phyloP scores from a whole-genome alignment of 2,797 vertebrate species.

The Naso thynnoides region DNA sequence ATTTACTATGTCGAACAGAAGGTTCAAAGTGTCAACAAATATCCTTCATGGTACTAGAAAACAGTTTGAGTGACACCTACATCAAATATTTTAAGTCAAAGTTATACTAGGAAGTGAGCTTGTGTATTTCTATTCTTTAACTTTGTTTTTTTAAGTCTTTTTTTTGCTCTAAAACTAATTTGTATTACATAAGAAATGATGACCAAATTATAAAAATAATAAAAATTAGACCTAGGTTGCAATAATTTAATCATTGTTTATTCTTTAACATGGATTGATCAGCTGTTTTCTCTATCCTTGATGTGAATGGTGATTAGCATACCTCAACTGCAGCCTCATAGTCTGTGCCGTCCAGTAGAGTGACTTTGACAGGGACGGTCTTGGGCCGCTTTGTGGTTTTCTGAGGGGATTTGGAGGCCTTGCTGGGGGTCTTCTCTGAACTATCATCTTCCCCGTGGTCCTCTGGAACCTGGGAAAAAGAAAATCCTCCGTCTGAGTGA shows the following conservation, averaged over 20 bases:
- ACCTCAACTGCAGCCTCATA: slow-evolving; percentile 96
- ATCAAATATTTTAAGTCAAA: background rate
- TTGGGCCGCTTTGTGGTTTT: slow-evolving; percentile 93
- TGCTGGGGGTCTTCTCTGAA: slow-evolving; percentile 96
- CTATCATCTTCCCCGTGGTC: slow-evolving; percentile 92
- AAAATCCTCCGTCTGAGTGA: slow-evolving; percentile 47
- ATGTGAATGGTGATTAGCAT: slow-evolving; percentile 28
- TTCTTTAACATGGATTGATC: background rate
- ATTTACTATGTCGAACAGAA: no score
- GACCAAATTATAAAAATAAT: background rate
- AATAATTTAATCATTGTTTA: background rate
- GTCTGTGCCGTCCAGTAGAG: slow-evolving; percentile 92
- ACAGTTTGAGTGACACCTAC: background rate
- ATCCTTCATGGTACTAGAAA: no score
- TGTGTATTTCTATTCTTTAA: no score
- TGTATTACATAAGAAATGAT: no score
- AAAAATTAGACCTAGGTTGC: background rate
- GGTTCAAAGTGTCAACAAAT: no score
- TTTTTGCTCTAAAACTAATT: no score
- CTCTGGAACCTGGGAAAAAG: slow-evolving; percentile 81
- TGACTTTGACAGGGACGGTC: slow-evolving; percentile 92
- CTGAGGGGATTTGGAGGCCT: slow-evolving; percentile 96
- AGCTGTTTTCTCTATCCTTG: background rate
- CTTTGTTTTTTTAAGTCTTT: no score
- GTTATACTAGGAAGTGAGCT: no score